phyloP scores from a whole-genome alignment of 2,113 vertebrate species.

The Mirounga angustirostris region DNA sequence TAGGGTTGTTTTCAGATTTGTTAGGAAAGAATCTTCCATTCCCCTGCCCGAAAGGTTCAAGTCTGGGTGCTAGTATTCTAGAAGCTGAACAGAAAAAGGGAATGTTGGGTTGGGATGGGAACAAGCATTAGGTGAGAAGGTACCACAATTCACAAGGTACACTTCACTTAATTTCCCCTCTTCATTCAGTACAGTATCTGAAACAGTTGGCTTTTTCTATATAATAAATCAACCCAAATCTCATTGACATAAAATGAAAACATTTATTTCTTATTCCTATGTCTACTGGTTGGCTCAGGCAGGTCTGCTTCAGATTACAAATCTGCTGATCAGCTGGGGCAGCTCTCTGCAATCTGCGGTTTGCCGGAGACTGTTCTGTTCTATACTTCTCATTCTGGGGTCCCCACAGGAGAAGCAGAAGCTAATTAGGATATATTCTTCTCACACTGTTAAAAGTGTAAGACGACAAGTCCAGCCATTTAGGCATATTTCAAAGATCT shows the following conservation, averaged over 20 bases:
- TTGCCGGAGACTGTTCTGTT: background rate
- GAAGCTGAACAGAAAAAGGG: constrained; percentile 41
- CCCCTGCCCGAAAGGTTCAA: background rate
- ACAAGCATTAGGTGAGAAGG: background rate
- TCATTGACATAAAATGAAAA: constrained; percentile 31
- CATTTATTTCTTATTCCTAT: constrained; percentile 10
- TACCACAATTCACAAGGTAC: background rate
- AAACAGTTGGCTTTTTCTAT: background rate
- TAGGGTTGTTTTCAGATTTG: background rate
- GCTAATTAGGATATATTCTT: constrained; percentile 46
- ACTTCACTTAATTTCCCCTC: constrained; percentile 18
- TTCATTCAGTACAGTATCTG: background rate
- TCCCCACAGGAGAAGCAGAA: background rate
- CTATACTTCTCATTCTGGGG: background rate
- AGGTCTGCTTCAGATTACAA: background rate
- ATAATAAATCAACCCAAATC: background rate
- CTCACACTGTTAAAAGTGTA: background rate
- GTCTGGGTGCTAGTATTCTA: background rate
- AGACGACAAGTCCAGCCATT: background rate
- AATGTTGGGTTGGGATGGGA: background rate
- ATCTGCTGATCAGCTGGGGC: background rate
- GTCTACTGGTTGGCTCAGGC: background rate
- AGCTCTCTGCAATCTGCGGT: background rate
- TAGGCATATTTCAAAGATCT: constrained; percentile 31
- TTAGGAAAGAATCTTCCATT: constrained; percentile 30